Conservation (phyloP, 1,140 invertebrate species). For the Oryctes rhinoceros region DNA sequence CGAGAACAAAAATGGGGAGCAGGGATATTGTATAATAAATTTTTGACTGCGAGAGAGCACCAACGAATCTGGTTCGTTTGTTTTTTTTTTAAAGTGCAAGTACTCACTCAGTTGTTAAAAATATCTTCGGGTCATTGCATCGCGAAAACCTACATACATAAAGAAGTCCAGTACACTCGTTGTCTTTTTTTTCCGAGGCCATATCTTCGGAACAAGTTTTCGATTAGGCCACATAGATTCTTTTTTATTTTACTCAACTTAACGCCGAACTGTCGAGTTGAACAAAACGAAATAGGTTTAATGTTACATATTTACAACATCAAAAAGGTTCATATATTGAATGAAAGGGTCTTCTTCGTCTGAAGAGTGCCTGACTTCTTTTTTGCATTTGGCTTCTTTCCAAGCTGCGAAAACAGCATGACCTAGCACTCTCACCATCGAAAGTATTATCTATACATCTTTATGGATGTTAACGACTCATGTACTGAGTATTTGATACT, state of each 20-base stretch:
- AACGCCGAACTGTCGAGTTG: background rate
- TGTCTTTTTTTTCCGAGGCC: constrained; percentile 2
- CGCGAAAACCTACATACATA: constrained; percentile 13
- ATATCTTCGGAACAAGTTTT: constrained; percentile 20
- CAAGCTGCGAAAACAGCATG: background rate
- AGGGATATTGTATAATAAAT: background rate
- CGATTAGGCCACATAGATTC: constrained; percentile 27
- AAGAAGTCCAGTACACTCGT: background rate
- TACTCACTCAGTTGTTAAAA: constrained; percentile 8
- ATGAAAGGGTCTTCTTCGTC: background rate
- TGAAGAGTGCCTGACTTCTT: background rate
- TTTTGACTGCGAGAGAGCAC: background rate
- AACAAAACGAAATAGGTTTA: constrained; percentile 29
- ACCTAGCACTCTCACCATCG: background rate
- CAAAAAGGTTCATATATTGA: constrained; percentile 6
- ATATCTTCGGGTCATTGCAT: constrained; percentile 13
- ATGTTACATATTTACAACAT: constrained; percentile 24
- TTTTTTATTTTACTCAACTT: background rate
- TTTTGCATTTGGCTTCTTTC: background rate
- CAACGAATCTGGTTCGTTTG: background rate
- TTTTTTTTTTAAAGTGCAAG: constrained; percentile 14
- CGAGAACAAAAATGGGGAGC: too few relatives aligned
- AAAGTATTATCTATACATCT: constrained; percentile 27
- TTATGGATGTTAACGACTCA: constrained; percentile 9
- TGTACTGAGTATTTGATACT: background rate